Percentiles rank a stretch among this genome's conserved stretches.
Conservation (phyloP, 2,888 invertebrate species). For the Odontocolon sp. region DNA sequence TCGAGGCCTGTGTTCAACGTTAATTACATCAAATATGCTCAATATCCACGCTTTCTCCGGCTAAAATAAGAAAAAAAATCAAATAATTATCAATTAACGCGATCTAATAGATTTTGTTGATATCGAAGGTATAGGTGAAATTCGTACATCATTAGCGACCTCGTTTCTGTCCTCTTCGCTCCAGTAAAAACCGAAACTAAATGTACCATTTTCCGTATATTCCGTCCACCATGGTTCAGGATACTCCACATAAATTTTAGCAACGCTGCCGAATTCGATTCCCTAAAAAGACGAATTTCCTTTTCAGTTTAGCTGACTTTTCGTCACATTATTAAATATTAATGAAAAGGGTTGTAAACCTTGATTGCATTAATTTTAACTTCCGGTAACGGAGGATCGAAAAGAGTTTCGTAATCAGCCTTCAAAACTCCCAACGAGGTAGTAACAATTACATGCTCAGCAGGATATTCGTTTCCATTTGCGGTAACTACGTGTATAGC, state of each 20-base stretch:
- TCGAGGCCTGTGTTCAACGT: conserved; percentile 84
- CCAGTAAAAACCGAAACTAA: conserved; percentile 32
- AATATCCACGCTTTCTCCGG: conserved; percentile 83
- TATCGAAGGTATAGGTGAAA: conserved; percentile 82
- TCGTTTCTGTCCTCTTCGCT: conserved; percentile 24
- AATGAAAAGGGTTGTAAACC: conserved; percentile 54
- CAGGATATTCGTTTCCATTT: conserved; percentile 83
- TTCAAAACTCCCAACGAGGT: conserved; percentile 88
- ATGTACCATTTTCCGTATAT: background rate
- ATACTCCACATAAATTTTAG: conserved; percentile 85
- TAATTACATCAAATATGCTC: conserved; percentile 85
- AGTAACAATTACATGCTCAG: conserved; percentile 86
- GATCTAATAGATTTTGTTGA: too few species aligned
- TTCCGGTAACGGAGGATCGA: conserved; percentile 83
- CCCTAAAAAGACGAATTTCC: conserved; percentile 75
- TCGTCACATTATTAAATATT: background rate
- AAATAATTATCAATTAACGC: too few species aligned
- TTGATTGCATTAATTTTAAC: conserved; percentile 83
- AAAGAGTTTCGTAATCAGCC: conserved; percentile 82
- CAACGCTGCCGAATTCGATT: conserved; percentile 85
- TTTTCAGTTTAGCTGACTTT: background rate
- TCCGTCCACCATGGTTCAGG: conserved; percentile 72
- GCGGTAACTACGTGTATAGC: conserved; percentile 65
- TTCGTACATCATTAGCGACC: conserved; percentile 43
- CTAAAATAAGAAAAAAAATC: too few species aligned